Evolutionary conservation across 2,888 invertebrate species (phyloP).

Genomic region (Drosophila prolongata): DNA sequence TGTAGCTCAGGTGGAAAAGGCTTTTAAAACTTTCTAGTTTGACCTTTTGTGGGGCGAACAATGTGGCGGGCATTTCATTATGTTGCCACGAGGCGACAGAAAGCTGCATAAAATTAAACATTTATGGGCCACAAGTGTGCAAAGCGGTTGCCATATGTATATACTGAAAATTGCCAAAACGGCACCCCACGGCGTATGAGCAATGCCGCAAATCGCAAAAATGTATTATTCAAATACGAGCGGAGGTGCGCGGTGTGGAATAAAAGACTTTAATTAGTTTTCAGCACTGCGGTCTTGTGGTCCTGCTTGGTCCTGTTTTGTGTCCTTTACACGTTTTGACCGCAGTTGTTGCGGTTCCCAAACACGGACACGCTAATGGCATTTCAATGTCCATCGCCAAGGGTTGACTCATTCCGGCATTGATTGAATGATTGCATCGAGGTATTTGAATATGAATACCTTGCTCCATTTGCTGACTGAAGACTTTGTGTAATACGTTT

Average conservation of each 20-base stretch:
- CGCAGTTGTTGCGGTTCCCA: conserved; percentile 50
- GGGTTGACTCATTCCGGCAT: conserved; percentile 36
- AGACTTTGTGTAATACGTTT: neutral
- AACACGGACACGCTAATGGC: conserved; percentile 66
- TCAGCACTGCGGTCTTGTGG: conserved; percentile 55
- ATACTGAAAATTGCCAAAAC: conserved; percentile 11
- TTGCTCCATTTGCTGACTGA: conserved; percentile 1
- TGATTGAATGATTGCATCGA: conserved; percentile 41
- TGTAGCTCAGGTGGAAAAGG: conserved; percentile 63
- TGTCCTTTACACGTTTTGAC: conserved; percentile 38
- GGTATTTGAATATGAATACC: conserved; percentile 21
- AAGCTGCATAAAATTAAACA: conserved; percentile 44
- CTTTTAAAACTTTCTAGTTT: conserved; percentile 66
- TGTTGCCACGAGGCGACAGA: conserved; percentile 29
- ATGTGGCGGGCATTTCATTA: conserved; percentile 39
- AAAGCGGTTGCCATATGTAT: conserved; percentile 5
- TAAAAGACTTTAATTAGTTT: conserved; percentile 65
- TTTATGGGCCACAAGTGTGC: conserved; percentile 41
- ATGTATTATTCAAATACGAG: conserved; percentile 34
- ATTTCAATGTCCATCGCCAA: conserved; percentile 65
- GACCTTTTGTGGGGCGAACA: conserved; percentile 52
- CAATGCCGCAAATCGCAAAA: conserved; percentile 43
- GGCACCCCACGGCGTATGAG: conserved; percentile 39
- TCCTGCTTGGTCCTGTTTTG: conserved; percentile 40
- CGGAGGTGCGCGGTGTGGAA: conserved; percentile 16